Conservation (phyloP, 2,797 vertebrate species). For the Ctenopoma multispine region DNA sequence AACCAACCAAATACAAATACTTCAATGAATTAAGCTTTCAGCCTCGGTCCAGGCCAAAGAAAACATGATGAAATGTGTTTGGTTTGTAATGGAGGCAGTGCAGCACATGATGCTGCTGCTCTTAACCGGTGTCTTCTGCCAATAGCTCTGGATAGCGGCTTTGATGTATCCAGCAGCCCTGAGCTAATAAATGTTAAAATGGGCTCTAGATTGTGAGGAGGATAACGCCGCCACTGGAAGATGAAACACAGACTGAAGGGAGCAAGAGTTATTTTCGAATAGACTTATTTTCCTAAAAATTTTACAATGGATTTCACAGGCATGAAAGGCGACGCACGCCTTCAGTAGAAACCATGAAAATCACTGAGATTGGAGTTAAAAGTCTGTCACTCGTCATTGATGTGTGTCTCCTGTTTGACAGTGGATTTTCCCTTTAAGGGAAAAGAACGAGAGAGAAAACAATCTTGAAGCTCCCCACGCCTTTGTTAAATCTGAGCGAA, state of each 20-base stretch:
- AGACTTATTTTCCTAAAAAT: slow-evolving; percentile 33
- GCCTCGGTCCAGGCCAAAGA: neutral
- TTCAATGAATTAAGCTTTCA: neutral
- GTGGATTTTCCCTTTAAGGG: slow-evolving; percentile 65
- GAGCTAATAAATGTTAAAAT: slow-evolving; percentile 48
- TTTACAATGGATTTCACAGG: slow-evolving; percentile 43
- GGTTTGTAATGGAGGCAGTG: slow-evolving; percentile 12
- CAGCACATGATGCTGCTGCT: slow-evolving; percentile 8
- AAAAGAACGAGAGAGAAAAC: slow-evolving; percentile 60
- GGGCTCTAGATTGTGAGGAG: slow-evolving; percentile 38
- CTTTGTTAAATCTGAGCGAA: slow-evolving; percentile 73
- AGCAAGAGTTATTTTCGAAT: slow-evolving; percentile 26
- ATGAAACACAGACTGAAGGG: slow-evolving; percentile 21
- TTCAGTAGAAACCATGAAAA: slow-evolving; percentile 51
- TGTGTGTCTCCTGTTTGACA: slow-evolving; percentile 54
- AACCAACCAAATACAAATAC: neutral
- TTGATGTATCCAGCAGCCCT: slow-evolving; percentile 41
- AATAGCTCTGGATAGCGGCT: slow-evolving; percentile 21
- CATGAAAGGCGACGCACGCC: slow-evolving; percentile 49
- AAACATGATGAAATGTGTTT: neutral
- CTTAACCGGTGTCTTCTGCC: slow-evolving; percentile 11
- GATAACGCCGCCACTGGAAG: neutral
- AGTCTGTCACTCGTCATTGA: slow-evolving; percentile 63
- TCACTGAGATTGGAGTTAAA: slow-evolving; percentile 64
- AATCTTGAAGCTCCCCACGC: slow-evolving; percentile 60